Base-by-base conservation (phyloP, 1,140 invertebrate genomes). In the Octopus sinensis region DNA sequence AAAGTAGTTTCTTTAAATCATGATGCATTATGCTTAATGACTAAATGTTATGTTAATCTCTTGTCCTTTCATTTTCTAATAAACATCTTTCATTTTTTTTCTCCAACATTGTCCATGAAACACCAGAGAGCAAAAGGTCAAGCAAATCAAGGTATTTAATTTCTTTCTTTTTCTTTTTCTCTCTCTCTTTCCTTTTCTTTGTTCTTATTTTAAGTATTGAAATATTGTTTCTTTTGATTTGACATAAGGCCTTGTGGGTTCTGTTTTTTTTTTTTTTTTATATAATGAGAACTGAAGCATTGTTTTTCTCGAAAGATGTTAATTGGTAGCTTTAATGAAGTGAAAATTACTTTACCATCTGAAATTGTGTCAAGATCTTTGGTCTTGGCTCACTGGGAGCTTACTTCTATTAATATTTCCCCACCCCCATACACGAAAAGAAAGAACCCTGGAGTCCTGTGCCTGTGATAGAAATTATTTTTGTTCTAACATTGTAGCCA, bases 101-200 rank as follows among this genome's bases (percentile, higher is more conserved):
- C 78, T 81, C 79, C 86, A 87, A 86, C 85, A 86, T 88, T 76
- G 86, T 76, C 76, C 78, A 68, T 84, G 68, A 7, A 53, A 73
- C 10, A 78, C 62, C 84, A 89, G 88, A 88, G 88, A 86, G 83
- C 85, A 83, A 89, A 89, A 85, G 88, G 88, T 84, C 88, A 89
- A 84, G 85, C 86, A 81, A 88, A 87, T 84, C 86, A 88, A 89
- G 88, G 88, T 89, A 84, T 80, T 83, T 80, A 81, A 53, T 81
- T 53, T 71, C 9, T 30, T 71, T 43, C 73, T 7, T 79, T 43
- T 56, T 30, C 53, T 76, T 17, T 30, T 6, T 9, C n/a, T 76
- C n/a, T 76, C 52, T 73, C 30, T 53, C 23, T 13, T 30, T 12
- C 54, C 6, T 17, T 53, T 76, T 77, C 51, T 73, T 82, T 43